A percentile compares a stretch with the other conserved stretches of the same genome.
Conservation (phyloP, 2,113 vertebrate genomes). For the Thalassoma bifasciatum region DNA sequence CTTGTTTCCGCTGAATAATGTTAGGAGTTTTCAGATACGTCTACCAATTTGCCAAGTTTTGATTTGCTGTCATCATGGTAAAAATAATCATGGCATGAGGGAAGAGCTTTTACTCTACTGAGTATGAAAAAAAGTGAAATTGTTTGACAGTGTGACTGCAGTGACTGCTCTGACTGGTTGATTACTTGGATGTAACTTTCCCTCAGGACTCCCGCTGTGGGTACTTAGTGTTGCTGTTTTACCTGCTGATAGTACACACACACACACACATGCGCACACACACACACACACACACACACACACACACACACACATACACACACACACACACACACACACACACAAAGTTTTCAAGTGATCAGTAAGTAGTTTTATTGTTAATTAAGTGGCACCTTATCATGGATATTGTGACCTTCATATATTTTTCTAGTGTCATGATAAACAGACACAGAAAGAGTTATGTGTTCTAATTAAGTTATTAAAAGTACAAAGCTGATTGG, state of each 20-base stretch:
- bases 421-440: no score
- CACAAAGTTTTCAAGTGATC: constrained; percentile 5
- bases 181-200: constrained; percentile 64
- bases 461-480: no score
- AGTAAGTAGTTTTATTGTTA: no score
- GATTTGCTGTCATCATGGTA: constrained; percentile 18
- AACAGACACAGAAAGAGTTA: not conserved
- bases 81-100: constrained; percentile 27
- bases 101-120: constrained; percentile 26
- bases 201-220: constrained; percentile 62
- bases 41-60: constrained; percentile 11
- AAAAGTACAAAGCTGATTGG: no score
- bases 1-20: constrained; percentile 36
- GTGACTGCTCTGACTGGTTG: constrained; percentile 38
- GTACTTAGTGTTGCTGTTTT: constrained; percentile 48
- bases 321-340: constrained; percentile 43
- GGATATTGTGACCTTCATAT: no score
- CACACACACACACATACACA: no score
- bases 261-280: no score
- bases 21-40: constrained; percentile 18
- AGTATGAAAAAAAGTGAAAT: constrained; percentile 35
- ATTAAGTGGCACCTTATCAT: no score
- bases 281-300: no score
- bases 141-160: constrained; percentile 43
- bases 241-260: constrained; percentile 44